A percentile compares a stretch with the other conserved stretches of the same genome.
Evolutionary conservation across 2,113 vertebrate species (phyloP).

Genomic region (Scalopus aquaticus): DNA sequence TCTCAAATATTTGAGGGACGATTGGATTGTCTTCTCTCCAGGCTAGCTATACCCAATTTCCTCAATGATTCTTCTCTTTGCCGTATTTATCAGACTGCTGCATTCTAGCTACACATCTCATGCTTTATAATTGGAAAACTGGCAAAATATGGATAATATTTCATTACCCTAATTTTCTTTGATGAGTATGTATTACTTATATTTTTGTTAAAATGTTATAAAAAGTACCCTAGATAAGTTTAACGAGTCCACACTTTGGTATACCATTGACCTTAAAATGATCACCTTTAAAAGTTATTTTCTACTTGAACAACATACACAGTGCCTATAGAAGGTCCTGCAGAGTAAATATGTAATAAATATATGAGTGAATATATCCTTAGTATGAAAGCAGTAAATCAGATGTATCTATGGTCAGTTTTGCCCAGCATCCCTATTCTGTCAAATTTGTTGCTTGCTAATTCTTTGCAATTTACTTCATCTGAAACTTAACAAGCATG

Average conservation of each 20-base stretch:
- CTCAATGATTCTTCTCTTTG: not conserved
- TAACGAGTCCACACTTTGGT: not conserved
- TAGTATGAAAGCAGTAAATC: slow-evolving; percentile 2
- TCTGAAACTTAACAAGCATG: slow-evolving; percentile 1
- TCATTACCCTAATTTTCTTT: not conserved
- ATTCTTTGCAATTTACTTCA: slow-evolving; percentile 4
- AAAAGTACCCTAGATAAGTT: not conserved
- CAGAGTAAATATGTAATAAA: not conserved
- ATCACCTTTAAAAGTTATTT: not conserved
- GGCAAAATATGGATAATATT: not conserved
- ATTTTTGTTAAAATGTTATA: not conserved
- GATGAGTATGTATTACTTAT: not conserved
- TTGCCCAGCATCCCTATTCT: not conserved
- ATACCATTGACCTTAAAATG: not conserved
- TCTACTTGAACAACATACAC: not conserved
- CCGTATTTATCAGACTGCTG: not conserved
- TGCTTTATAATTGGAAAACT: slow-evolving; percentile 7
- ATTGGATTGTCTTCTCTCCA: not conserved
- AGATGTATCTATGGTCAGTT: not conserved
- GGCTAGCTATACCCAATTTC: not conserved
- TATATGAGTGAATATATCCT: not conserved
- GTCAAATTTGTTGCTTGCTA: not conserved
- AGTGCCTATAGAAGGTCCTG: not conserved
- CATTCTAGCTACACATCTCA: not conserved
- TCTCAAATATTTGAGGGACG: not conserved